A percentile compares a stretch with the other conserved stretches of the same genome.
phyloP scores from a whole-genome alignment of 1,140 invertebrate species.

The Aplysia californica region DNA sequence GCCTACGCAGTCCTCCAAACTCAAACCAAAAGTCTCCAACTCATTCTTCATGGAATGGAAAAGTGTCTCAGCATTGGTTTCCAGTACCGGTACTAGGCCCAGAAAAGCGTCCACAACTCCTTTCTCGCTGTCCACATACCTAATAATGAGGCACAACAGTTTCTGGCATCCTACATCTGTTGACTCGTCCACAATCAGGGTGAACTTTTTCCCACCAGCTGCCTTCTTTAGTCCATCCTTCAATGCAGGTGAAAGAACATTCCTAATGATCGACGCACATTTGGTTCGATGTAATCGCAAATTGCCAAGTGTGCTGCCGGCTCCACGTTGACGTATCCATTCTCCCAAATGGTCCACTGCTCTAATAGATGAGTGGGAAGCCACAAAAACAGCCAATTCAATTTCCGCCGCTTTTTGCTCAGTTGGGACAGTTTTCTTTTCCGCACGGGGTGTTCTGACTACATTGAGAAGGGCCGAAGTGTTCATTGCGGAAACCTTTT shows the following conservation, averaged over 20 bases:
- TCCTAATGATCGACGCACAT: neutral
- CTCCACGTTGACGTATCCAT: neutral
- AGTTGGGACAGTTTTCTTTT: neutral
- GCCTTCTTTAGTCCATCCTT: neutral
- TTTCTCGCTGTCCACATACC: neutral
- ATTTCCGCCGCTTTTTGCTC: neutral
- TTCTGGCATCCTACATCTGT: neutral
- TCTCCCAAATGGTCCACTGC: neutral
- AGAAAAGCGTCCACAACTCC: neutral
- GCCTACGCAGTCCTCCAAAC: neutral
- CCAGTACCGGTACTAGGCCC: neutral
- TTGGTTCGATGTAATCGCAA: neutral
- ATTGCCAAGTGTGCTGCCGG: neutral
- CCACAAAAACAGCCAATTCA: slow-evolving; percentile 1
- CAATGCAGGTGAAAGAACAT: neutral
- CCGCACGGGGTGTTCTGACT: slow-evolving; percentile 1
- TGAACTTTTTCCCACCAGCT: neutral
- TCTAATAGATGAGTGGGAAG: neutral
- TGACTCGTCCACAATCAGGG: neutral
- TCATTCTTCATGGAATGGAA: neutral
- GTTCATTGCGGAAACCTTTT: neutral
- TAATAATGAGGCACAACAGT: neutral
- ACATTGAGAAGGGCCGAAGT: neutral
- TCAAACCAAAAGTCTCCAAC: neutral
- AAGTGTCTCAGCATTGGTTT: slow-evolving; percentile 5